Evolutionary conservation across 2,888 invertebrate genomes (phyloP).

Genomic region (Heteromurus nitidus): DNA sequence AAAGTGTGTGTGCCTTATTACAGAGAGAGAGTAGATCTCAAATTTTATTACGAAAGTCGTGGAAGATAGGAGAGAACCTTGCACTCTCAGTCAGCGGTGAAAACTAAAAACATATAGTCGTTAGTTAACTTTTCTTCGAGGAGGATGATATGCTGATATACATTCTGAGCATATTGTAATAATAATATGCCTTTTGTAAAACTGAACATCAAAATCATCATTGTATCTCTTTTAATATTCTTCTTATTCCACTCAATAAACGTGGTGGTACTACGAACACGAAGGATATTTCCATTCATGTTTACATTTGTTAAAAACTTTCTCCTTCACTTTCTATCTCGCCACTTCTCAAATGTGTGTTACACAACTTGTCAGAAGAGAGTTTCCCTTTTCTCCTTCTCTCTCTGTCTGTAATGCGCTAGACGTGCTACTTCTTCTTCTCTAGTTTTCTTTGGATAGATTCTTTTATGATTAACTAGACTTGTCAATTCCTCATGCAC

Average conservation of each 20-base stretch:
- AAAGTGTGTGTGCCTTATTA: not conserved
- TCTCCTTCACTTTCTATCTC: constrained; percentile 13
- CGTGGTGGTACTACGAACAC: not conserved
- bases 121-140: not conserved
- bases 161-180: constrained; percentile 9
- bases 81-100: too few relatives aligned
- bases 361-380: not conserved
- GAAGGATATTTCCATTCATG: not conserved
- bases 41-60: constrained; percentile 43
- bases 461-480: constrained; percentile 39
- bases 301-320: constrained; percentile 11
- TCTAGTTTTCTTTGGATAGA: not conserved
- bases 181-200: constrained; percentile 15
- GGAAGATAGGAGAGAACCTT: not conserved
- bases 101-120: too few relatives aligned
- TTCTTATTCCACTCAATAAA: constrained; percentile 30
- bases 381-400: not conserved
- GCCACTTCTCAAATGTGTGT: too few relatives aligned
- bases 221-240: constrained; percentile 33
- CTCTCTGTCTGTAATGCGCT: not conserved
- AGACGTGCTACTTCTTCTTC: not conserved
- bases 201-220: constrained; percentile 35
- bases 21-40: constrained; percentile 26
- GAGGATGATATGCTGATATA: not conserved
- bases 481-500: constrained; percentile 24